Evolutionary conservation across 2,113 vertebrate genomes (phyloP), one percentile per base, ranked within the genome.

Genomic region (Tragelaphus strepsiceros): DNA sequence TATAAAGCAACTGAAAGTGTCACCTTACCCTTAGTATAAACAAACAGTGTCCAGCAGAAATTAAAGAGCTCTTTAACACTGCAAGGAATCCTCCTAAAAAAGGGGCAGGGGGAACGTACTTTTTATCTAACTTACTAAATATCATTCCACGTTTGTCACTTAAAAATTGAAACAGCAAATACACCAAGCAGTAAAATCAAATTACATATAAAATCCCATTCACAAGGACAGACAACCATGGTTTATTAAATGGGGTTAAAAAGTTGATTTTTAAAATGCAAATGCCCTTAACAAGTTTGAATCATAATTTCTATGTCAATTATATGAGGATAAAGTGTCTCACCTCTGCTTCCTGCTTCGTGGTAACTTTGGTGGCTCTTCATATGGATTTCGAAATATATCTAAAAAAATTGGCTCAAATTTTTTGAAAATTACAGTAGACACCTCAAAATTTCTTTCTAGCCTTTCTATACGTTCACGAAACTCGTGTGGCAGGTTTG

Each of bases 1-100:
- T 32, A 11, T 89, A 92, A 90, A 95, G 11, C 4, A 71, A 92
- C 13, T 89, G 39, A 67, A 96, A 96, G 78, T 59, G 0, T 6
- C 1, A 90, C 56, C 98, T 98, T 99, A 99, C 99, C 99, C 99
- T 99, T 99, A 1, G 99, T 99, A 97, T 99, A 99, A 96, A 99
- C 99, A 97, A 99, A 99, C 46, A 99, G 99, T 2, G 99, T 99
- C 99, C 99, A 99, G 98, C 99, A 99, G 98, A 99, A 99, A 98
- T 99, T 99, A 99, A 99, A 99, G 85, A 99, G 99, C 92, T 99
- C 99, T 87, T 98, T 99, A 97, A 99, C 98, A 51, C 99, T 98
- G 86, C 99, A 99, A 0, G 99, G 99, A 93, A 99, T 97, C 7
- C 99, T 99, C 49, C 99, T 99, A 78, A 83, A 96, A 88, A 93